Evolutionary conservation across 2,888 invertebrate genomes (phyloP).

Genomic region (Drosophila acutilabella): DNA sequence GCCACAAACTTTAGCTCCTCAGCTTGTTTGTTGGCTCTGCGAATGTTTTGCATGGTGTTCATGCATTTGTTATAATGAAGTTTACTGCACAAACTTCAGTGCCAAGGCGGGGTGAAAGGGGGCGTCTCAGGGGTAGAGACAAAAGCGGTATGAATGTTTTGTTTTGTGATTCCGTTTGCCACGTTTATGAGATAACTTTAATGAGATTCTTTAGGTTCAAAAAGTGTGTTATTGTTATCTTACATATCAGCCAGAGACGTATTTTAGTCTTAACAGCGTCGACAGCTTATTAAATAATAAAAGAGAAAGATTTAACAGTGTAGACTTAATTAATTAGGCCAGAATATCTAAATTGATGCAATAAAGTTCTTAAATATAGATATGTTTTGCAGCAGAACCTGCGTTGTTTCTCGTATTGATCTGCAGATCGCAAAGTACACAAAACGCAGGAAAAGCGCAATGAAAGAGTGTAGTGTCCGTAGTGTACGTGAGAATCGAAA

Average conservation of each 20-base stretch:
- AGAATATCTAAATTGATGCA: too few species aligned
- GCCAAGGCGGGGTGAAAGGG: constrained; percentile 11
- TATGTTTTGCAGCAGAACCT: too few species aligned
- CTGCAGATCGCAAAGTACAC: too few species aligned
- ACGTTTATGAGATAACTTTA: constrained; percentile 30
- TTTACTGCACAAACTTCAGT: constrained; percentile 31
- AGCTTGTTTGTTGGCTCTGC: constrained; percentile 33
- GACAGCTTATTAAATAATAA: neutral
- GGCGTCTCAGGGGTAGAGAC: neutral
- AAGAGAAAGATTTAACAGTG: neutral
- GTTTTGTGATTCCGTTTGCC: constrained; percentile 7
- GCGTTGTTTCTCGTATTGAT: too few species aligned
- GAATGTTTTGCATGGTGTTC: constrained; percentile 29
- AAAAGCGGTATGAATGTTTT: neutral
- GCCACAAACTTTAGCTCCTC: constrained; percentile 37
- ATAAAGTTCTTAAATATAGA: too few species aligned
- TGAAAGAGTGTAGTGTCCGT: too few species aligned
- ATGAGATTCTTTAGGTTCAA: constrained; percentile 14
- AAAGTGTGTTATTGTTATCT: constrained; percentile 10
- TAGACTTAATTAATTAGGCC: too few species aligned
- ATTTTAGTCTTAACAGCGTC: neutral
- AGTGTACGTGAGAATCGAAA: too few species aligned
- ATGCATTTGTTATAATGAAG: constrained; percentile 44
- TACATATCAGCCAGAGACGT: neutral
- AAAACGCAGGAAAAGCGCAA: too few species aligned